Evolutionary conservation across 2,888 invertebrate genomes (phyloP).

Genomic region (Rhopalosiphum nymphaeae): DNA sequence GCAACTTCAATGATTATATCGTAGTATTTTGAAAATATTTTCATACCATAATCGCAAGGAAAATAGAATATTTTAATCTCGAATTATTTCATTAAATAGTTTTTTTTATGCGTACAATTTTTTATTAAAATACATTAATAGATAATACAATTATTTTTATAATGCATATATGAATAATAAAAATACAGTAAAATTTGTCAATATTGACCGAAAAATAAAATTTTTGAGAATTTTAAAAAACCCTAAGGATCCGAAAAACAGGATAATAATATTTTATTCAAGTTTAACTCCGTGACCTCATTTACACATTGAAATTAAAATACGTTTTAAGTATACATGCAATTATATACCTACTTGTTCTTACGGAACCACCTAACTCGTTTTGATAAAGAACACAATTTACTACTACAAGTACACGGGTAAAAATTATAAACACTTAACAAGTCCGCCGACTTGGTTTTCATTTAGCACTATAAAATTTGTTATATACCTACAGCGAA

Average conservation of each 20-base stretch:
- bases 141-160: not conserved
- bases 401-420: not conserved
- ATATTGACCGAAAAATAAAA: not conserved
- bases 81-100: not conserved
- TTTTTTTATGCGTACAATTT: not conserved
- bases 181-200: not conserved
- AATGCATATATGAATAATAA: not conserved
- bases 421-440: not conserved
- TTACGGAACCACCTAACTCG: not conserved
- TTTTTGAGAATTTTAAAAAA: not conserved
- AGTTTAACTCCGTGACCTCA: not conserved
- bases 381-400: not conserved
- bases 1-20: not conserved
- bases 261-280: not conserved
- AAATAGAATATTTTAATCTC: not conserved
- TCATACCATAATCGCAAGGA: not conserved
- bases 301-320: not conserved
- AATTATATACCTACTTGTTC: not conserved
- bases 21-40: not conserved
- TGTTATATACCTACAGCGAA: not conserved
- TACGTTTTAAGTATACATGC: not conserved
- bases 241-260: not conserved
- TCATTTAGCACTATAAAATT: not conserved
- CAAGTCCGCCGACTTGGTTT: not conserved
- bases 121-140: not conserved